Base-by-base conservation (phyloP, 2,888 invertebrate species). In the Hofmannophila pseudospretella region DNA sequence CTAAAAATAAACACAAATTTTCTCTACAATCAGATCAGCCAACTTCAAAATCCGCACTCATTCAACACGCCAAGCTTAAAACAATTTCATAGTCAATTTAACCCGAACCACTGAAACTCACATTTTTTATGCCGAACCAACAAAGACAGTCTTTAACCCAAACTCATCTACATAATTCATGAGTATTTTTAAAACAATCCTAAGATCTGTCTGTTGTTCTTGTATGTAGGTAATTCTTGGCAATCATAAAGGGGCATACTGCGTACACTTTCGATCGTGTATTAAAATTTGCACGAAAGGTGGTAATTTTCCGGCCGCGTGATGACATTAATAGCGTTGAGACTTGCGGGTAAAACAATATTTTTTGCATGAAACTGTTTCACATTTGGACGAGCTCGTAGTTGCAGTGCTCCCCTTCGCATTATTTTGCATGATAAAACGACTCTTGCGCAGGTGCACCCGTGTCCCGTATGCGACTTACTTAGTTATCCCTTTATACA, bases 231-330 rank as follows among this genome's bases (percentile, higher is more conserved):
- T 56, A 64, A 63, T 65, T 58, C 57, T 62, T 64, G 58, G 63
- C 59, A 56, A 63, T 65, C 65, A 61, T 66, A 69, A 67, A 66
- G 58, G 16, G 14, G 37, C 31, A 39, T 26, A 36, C 27, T 53
- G 58, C 49, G 56, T 63, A 60, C 65, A 72, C 74, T 76, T 74
- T 79, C 69, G 70, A 76, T 79, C 54, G 71, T 54, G 54, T 62
- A 78, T 81, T 78, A 66, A 80, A 77, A 79, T 80, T 75, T 73
- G 73, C 70, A 74, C 72, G 73, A 73, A 77, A 78, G 74, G 67
- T 69, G 73, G 73, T 69, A 76, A 86, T 86, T 84, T 85, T 84
- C 75, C 79, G 80, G 46, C 64, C 47, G 58, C 52, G 58, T 78
- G 82, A 75, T 72, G 74, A 75, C 74, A 79, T 73, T 85, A 85